phyloP scores from a whole-genome alignment of 2,888 invertebrate species.

The Scaptomyza reducta region DNA sequence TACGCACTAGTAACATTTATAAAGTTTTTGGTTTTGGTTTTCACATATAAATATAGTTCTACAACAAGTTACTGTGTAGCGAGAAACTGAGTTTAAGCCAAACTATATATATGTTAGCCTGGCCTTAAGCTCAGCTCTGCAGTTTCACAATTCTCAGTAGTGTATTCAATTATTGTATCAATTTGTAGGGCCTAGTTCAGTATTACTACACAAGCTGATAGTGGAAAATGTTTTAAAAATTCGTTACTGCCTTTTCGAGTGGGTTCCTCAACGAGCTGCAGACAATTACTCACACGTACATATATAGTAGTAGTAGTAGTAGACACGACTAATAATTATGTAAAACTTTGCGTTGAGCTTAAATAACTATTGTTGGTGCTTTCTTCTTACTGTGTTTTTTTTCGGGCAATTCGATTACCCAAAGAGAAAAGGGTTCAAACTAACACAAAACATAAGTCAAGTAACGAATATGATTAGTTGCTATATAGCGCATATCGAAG shows the following conservation, averaged over 20 bases:
- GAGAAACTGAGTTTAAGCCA: conserved; percentile 11
- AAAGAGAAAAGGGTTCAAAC: conserved; percentile 52
- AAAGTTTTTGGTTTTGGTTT: conserved; percentile 45
- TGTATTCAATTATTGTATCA: conserved; percentile 52
- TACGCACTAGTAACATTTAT: conserved; percentile 74
- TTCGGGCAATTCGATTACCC: conserved; percentile 74
- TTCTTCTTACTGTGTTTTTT: conserved; percentile 81
- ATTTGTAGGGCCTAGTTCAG: conserved; percentile 42
- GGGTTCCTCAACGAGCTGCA: conserved; percentile 11
- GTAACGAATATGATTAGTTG: conserved; percentile 20
- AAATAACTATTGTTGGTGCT: conserved; percentile 82
- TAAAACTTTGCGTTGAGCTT: conserved; percentile 62
- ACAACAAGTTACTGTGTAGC: conserved; percentile 10
- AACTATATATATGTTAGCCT: conserved; percentile 4
- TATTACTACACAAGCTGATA: conserved; percentile 59
- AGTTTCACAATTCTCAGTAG: conserved; percentile 24
- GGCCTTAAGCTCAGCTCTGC: conserved; percentile 21
- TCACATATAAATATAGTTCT: conserved; percentile 39
- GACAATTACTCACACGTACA: conserved; percentile 19
- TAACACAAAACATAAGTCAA: conserved; percentile 36
- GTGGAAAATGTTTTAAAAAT: conserved; percentile 52
- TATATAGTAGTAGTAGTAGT: conserved; percentile 15
- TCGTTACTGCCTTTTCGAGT: conserved; percentile 40
- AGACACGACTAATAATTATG: conserved; percentile 53
- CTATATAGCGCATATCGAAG: conserved; percentile 29